Evolutionary conservation across 2,888 invertebrate genomes (phyloP).

Genomic region (Dolomedes plantarius): DNA sequence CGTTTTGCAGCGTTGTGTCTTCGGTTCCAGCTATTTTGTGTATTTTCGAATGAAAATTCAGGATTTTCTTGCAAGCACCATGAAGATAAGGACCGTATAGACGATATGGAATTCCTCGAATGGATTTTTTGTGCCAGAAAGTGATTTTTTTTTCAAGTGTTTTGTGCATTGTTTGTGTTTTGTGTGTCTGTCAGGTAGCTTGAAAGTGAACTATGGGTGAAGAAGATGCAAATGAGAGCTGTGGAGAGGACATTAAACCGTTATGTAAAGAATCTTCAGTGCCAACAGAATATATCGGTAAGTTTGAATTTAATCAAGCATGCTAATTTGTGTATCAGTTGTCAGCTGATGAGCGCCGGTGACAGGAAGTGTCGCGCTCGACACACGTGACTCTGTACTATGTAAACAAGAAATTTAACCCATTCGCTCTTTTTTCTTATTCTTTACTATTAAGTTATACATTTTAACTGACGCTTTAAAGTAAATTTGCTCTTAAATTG

Average conservation of each 20-base stretch:
- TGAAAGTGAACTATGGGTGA: conserved; percentile 24
- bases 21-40: conserved; percentile 27
- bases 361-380: background rate
- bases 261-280: conserved; percentile 25
- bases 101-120: background rate
- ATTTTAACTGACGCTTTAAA: too few species aligned
- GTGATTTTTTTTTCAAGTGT: background rate
- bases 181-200: background rate
- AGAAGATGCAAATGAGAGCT: conserved; percentile 36
- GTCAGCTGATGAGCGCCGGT: background rate
- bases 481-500: too few species aligned
- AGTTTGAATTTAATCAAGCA: conserved; percentile 7
- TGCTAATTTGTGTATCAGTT: background rate
- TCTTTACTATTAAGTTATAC: too few species aligned
- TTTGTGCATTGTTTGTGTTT: conserved; percentile 20
- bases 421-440: too few species aligned
- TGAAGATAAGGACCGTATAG: conserved; percentile 2
- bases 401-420: too few species aligned
- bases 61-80: background rate
- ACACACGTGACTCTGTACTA: background rate
- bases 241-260: conserved; percentile 34
- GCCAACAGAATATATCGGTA: conserved; percentile 63
- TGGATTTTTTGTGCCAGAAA: background rate
- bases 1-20: conserved; percentile 12
- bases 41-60: background rate